phyloP scores from a whole-genome alignment of 2,113 vertebrate species.

The Chlamydotis undulata region DNA sequence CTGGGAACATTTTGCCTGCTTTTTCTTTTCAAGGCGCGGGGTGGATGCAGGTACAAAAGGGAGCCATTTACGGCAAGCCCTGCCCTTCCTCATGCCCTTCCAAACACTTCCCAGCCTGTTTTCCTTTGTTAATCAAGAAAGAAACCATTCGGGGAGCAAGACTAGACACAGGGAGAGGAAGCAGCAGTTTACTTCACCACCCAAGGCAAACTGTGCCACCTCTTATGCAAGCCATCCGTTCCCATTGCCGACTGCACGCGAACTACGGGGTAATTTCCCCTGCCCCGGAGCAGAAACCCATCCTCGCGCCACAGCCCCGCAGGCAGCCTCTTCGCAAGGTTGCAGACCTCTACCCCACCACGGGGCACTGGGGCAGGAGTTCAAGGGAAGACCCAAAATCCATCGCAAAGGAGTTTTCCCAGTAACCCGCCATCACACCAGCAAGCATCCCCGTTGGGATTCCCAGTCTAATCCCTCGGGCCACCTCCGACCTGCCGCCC shows the following conservation, averaged over 20 bases:
- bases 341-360: rapidly evolving
- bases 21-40: not conserved
- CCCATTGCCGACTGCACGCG: not conserved
- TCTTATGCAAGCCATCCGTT: not conserved
- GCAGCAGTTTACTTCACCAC: not conserved
- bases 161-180: constrained; percentile 18
- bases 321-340: not conserved
- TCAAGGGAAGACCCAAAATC: not conserved
- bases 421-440: rapidly evolving
- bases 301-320: not conserved
- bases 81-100: not conserved
- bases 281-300: not conserved
- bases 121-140: not conserved
- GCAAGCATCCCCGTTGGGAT: not conserved
- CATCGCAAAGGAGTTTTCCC: not conserved
- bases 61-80: not conserved
- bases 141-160: not conserved
- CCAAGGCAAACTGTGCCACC: not conserved
- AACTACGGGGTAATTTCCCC: rapidly evolving
- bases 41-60: not conserved
- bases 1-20: rapidly evolving
- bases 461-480: rapidly evolving
- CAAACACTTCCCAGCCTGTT: not conserved
- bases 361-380: rapidly evolving
- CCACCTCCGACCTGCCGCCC: not conserved